Conservation (phyloP, 2,888 invertebrate species). For the Aricia artaxerxes region DNA sequence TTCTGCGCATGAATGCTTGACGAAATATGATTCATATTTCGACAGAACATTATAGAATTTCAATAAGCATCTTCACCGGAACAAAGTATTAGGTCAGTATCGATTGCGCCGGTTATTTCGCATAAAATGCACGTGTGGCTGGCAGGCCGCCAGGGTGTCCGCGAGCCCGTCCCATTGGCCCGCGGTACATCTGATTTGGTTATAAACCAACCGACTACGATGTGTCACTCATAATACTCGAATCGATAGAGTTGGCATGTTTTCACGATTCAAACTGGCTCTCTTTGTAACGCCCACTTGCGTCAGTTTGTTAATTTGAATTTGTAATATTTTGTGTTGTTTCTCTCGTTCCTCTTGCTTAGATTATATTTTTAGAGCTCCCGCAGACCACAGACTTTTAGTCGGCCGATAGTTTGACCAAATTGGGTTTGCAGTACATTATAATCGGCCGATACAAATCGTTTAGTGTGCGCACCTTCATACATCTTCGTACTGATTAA, state of each 20-base stretch:
- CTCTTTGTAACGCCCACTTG: neutral
- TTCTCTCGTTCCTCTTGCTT: no score
- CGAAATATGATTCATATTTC: neutral
- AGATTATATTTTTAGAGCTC: no score
- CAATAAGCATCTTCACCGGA: constrained; percentile 21
- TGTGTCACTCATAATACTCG: neutral
- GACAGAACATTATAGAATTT: constrained; percentile 15
- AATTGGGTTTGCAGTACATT: no score
- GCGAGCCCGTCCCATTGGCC: constrained; percentile 29
- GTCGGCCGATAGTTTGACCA: no score
- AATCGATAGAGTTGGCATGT: constrained; percentile 1
- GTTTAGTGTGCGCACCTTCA: no score
- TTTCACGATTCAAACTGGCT: neutral
- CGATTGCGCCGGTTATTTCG: constrained; percentile 29
- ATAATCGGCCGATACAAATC: no score
- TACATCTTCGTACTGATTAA: no score
- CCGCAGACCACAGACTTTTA: no score
- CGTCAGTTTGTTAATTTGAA: neutral
- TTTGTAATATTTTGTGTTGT: no score
- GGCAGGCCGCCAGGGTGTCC: constrained; percentile 35
- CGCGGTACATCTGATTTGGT: constrained; percentile 33
- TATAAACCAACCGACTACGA: constrained; percentile 26
- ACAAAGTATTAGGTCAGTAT: constrained; percentile 31
- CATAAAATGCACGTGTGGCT: constrained; percentile 38
- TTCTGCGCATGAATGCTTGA: neutral